Evolutionary conservation across 2,797 vertebrate genomes (phyloP).

Genomic region (Spea hammondii): DNA sequence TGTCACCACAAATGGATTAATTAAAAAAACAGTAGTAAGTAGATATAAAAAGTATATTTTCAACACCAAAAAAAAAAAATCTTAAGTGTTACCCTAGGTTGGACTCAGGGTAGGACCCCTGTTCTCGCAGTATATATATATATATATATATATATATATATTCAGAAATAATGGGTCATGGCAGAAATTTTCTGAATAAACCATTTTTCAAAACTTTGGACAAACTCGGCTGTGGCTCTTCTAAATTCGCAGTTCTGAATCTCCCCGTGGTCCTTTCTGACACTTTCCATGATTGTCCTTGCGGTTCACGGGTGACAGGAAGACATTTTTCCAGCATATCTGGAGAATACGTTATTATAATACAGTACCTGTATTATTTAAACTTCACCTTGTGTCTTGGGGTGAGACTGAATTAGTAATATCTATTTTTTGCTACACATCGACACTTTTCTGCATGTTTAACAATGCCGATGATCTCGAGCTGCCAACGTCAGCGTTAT

Average conservation of each 20-base stretch:
- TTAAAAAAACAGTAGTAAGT: no score
- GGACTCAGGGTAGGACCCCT: no score
- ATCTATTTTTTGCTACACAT: no score
- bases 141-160: background rate
- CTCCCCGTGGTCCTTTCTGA: slow-evolving; percentile 11
- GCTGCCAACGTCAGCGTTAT: no score
- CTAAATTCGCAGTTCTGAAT: background rate
- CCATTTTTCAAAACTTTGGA: background rate
- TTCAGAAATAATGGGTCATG: background rate
- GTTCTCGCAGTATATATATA: no score
- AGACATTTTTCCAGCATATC: background rate
- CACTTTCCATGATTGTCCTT: slow-evolving; percentile 28
- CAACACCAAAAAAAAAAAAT: no score
- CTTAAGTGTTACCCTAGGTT: no score
- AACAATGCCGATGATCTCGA: no score
- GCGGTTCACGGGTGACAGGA: slow-evolving; percentile 8
- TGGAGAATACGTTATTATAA: background rate
- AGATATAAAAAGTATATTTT: no score
- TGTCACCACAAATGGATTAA: no score
- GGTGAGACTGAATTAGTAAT: no score
- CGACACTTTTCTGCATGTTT: no score
- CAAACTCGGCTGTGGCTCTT: background rate
- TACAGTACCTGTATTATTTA: background rate
- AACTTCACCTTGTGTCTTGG: background rate
- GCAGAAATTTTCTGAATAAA: background rate